Conservation (phyloP, 2,797 vertebrate genomes). For the Phalloptychus januarius region DNA sequence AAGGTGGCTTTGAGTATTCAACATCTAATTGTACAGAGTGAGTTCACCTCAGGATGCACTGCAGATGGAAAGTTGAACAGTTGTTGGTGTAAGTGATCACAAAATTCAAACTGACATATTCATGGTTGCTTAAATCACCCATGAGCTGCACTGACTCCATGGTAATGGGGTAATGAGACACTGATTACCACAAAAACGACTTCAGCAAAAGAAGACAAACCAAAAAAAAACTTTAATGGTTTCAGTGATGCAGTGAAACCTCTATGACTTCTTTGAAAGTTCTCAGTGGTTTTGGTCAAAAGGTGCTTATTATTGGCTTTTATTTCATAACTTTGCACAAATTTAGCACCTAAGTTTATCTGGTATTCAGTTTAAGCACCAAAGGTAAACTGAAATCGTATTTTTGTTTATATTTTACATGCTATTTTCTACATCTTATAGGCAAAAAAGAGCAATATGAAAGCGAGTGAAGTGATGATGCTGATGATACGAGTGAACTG, state of each 20-base stretch:
- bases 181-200: not conserved
- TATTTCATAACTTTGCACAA: not conserved
- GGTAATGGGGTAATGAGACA: not conserved
- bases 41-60: not conserved
- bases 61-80: conserved; percentile 1
- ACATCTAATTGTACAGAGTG: not conserved
- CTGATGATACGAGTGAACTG: too few relatives aligned
- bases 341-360: not conserved
- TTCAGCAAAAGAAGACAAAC: not conserved
- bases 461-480: not conserved
- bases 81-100: not conserved
- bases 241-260: not conserved
- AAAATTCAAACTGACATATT: conserved; percentile 1
- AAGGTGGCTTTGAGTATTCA: not conserved
- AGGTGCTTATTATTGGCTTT: not conserved
- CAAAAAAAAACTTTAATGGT: not conserved
- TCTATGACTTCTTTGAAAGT: not conserved
- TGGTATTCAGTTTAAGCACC: too few relatives aligned
- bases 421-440: not conserved
- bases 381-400: too few relatives aligned
- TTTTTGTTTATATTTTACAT: too few relatives aligned
- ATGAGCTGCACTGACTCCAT: not conserved
- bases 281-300: not conserved
- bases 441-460: too few relatives aligned
- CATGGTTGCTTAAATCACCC: not conserved